Percentiles rank a stretch among this genome's conserved stretches.
Evolutionary conservation across 2,797 vertebrate species (phyloP).

Genomic region (Micropoecilia bifurca): DNA sequence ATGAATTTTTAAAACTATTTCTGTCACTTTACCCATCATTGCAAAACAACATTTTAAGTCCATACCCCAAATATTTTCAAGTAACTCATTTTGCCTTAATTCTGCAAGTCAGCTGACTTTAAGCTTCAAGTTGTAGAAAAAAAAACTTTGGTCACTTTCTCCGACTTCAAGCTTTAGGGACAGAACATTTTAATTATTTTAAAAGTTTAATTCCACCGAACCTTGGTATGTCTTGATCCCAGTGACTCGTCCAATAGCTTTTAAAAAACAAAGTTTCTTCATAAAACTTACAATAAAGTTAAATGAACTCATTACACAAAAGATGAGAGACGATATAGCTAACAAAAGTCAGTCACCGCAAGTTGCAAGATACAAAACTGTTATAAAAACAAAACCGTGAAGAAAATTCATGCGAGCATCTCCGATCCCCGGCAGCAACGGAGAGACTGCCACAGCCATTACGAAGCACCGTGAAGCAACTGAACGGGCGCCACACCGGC

Average conservation of each 20-base stretch:
- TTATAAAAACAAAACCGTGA: slow-evolving; percentile 26
- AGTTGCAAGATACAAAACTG: neutral
- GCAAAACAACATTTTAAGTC: neutral
- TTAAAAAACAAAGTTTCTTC: slow-evolving; percentile 47
- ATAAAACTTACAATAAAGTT: slow-evolving; percentile 13
- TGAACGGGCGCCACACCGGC: slow-evolving; percentile 38
- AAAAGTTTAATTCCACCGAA: neutral
- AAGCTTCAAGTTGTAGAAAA: neutral
- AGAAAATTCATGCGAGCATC: slow-evolving; percentile 33
- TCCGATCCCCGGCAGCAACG: slow-evolving; percentile 22
- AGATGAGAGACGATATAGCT: slow-evolving; percentile 1
- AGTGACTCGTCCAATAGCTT: too few relatives aligned
- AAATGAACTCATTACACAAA: slow-evolving; percentile 9
- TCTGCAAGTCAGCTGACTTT: neutral
- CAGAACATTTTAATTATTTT: neutral
- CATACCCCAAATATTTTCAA: neutral
- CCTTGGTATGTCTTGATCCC: neutral
- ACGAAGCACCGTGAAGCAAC: slow-evolving; percentile 36
- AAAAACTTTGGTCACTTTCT: neutral
- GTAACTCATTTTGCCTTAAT: neutral
- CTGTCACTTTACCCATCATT: neutral
- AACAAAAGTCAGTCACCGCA: neutral
- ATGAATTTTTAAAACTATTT: neutral
- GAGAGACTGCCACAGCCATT: slow-evolving; percentile 31
- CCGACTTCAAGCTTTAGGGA: neutral